phyloP scores from a whole-genome alignment of 2,113 vertebrate genomes.

The Morone saxatilis region DNA sequence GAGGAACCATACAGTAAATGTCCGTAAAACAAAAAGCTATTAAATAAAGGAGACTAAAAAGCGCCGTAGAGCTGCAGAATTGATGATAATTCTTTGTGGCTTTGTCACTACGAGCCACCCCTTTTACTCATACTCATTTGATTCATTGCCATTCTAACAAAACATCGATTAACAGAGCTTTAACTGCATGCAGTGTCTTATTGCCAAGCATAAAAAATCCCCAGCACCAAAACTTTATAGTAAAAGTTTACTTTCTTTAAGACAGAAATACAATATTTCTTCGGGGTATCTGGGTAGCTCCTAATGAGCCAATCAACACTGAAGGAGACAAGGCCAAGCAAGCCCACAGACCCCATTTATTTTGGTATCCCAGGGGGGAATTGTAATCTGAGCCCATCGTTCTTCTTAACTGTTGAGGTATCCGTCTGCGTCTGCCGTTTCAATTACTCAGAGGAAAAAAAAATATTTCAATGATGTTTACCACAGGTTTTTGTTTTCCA shows the following conservation, averaged over 20 bases:
- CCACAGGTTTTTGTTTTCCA: not conserved
- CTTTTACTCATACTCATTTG: not conserved
- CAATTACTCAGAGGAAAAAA: conserved; percentile 15
- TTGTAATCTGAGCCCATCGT: not conserved
- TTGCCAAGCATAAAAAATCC: not conserved
- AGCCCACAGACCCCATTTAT: conserved; percentile 44
- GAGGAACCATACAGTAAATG: not conserved
- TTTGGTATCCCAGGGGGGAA: conserved; percentile 10
- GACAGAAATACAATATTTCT: conserved; percentile 43
- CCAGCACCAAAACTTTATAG: conserved; percentile 3
- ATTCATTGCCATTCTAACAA: conserved; percentile 4
- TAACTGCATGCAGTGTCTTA: not conserved
- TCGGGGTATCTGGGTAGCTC: conserved; percentile 1
- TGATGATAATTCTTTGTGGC: not conserved
- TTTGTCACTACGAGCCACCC: not conserved
- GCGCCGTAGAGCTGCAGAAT: not conserved
- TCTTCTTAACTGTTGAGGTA: conserved; percentile 8
- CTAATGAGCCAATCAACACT: conserved; percentile 52
- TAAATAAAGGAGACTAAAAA: not conserved
- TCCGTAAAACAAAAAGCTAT: not conserved
- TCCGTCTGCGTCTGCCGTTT: conserved; percentile 10
- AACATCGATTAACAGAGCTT: conserved; percentile 13
- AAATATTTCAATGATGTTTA: not conserved
- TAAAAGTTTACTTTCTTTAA: conserved; percentile 6
- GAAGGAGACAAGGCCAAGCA: conserved; percentile 3